These are phyloP conservation scores for Oncorhynchus mykiss DNA, from an alignment of 2,113 vertebrate species.

Conservation along the genomic window DNA sequence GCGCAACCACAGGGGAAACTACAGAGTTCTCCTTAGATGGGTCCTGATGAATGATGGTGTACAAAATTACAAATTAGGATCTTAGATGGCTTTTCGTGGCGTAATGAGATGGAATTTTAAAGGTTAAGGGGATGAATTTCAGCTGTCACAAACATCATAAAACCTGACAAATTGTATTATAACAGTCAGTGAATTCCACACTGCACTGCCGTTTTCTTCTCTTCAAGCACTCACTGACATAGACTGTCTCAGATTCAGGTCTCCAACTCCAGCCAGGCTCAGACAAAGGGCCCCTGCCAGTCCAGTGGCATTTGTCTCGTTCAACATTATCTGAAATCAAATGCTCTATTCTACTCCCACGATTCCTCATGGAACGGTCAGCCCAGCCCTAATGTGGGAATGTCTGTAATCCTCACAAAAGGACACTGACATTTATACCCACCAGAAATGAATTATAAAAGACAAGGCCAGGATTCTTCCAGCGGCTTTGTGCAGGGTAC, in stretches of 20 bases:
- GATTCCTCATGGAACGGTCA: slow-evolving; percentile 69
- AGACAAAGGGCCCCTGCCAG: slow-evolving; percentile 67
- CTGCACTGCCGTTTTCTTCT: slow-evolving; percentile 50
- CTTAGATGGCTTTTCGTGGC: slow-evolving; percentile 42
- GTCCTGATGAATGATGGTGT: neutral
- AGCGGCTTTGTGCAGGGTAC: slow-evolving; percentile 63
- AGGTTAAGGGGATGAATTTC: slow-evolving; percentile 65
- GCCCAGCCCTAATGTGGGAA: slow-evolving; percentile 68
- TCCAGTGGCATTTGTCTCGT: slow-evolving; percentile 68
- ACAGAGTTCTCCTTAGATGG: slow-evolving; percentile 7
- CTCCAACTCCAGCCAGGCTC: slow-evolving; percentile 53
- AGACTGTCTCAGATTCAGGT: slow-evolving; percentile 66
- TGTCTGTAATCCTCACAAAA: slow-evolving; percentile 74
- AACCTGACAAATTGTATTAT: slow-evolving; percentile 74
- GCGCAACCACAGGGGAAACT: neutral
- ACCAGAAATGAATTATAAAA: slow-evolving; percentile 67
- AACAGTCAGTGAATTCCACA: slow-evolving; percentile 69
- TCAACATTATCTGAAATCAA: slow-evolving; percentile 80
- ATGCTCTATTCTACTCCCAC: slow-evolving; percentile 72
- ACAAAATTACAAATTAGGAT: slow-evolving; percentile 48
- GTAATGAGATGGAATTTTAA: slow-evolving; percentile 63
- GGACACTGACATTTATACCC: slow-evolving; percentile 77
- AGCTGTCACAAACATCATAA: slow-evolving; percentile 66
- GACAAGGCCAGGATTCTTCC: slow-evolving; percentile 64
- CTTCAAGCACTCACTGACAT: slow-evolving; percentile 52